A percentile compares a stretch with the other conserved stretches of the same genome.
Conservation (phyloP, 2,888 invertebrate genomes). For the Zhuqinia jingwanae region DNA sequence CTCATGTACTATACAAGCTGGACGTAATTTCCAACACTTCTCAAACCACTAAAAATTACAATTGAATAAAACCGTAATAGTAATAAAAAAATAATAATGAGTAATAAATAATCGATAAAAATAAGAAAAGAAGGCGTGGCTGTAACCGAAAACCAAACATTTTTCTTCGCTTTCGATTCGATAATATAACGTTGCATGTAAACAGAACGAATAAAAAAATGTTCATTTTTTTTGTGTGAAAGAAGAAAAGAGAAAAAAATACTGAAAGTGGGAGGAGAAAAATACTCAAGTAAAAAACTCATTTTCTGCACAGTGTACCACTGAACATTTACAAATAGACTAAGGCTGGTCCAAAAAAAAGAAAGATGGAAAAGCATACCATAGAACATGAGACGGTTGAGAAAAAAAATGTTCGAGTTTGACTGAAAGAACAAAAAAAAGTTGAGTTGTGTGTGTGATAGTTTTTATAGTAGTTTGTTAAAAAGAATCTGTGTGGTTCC, state of each 20-base stretch:
- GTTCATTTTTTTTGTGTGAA: constrained; percentile 14
- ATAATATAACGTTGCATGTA: background rate
- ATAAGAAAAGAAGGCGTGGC: background rate
- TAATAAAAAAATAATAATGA: background rate
- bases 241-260: constrained; percentile 22
- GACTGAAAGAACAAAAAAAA: constrained; percentile 57
- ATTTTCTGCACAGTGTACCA: constrained; percentile 75
- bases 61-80: background rate
- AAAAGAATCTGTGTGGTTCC: background rate
- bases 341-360: constrained; percentile 29
- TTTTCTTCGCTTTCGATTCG: too few species aligned
- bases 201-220: background rate
- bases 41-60: too few species aligned
- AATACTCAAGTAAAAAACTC: constrained; percentile 74
- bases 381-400: background rate
- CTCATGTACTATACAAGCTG: too few species aligned
- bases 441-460: too few species aligned
- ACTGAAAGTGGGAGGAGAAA: constrained; percentile 66
- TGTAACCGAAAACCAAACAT: background rate
- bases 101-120: background rate
- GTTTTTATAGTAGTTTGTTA: constrained; percentile 56
- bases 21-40: too few species aligned
- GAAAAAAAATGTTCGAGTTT: constrained; percentile 51
- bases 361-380: constrained; percentile 33
- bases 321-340: constrained; percentile 58